phyloP scores from a whole-genome alignment of 2,888 invertebrate species.

The Mactromeris polynyma region DNA sequence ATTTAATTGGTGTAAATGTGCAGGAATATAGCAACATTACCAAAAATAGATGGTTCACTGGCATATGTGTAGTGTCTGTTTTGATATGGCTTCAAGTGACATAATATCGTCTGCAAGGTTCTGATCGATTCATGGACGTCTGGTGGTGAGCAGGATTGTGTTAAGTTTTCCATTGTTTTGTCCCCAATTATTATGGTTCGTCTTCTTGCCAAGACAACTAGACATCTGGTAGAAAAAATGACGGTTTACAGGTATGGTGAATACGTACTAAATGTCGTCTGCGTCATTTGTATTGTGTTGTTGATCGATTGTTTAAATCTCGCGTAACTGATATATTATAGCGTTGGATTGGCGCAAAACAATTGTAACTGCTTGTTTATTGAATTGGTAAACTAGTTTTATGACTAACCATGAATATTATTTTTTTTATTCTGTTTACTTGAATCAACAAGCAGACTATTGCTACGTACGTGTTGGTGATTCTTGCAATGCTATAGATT shows the following conservation, averaged over 20 bases:
- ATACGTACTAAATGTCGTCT: not conserved
- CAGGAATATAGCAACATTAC: not conserved
- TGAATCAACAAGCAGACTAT: no score
- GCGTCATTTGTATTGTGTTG: no score
- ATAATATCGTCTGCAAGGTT: conserved; percentile 6
- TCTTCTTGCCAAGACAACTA: not conserved
- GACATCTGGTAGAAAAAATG: not conserved
- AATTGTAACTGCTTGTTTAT: no score
- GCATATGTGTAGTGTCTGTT: conserved; percentile 1
- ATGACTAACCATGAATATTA: no score
- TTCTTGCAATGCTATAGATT: no score
- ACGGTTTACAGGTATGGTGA: not conserved
- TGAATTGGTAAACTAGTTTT: no score
- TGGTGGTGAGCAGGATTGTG: not conserved
- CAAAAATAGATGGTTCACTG: not conserved
- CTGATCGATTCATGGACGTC: conserved; percentile 12
- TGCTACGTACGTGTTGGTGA: no score
- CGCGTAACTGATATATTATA: no score
- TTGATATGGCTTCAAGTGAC: not conserved
- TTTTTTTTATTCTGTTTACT: no score
- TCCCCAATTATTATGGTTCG: not conserved
- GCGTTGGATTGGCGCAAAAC: no score
- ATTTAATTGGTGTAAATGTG: not conserved
- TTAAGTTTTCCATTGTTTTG: conserved; percentile 6
- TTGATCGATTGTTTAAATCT: no score